These are phyloP conservation scores for Tiliqua scincoides DNA, from an alignment of 2,113 vertebrate genomes.

Conservation along the genomic window DNA sequence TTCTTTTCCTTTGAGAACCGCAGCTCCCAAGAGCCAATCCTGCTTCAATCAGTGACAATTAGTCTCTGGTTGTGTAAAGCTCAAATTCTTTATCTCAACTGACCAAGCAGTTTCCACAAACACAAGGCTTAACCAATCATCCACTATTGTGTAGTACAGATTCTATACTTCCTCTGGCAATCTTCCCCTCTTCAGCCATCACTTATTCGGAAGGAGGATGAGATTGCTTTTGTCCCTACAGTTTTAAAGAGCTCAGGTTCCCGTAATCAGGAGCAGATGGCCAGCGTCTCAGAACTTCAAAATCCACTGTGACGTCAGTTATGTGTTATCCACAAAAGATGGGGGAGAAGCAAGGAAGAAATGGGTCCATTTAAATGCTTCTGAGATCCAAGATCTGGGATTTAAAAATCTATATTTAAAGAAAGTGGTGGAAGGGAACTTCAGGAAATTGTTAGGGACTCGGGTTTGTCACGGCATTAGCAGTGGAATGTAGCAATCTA, in stretches of 20 bases:
- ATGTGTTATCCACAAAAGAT: slow-evolving; percentile 9
- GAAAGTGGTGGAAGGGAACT: slow-evolving; percentile 6
- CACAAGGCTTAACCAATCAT: background rate
- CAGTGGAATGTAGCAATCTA: background rate
- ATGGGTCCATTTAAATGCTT: slow-evolving; percentile 30
- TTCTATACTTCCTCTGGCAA: background rate
- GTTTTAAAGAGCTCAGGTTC: slow-evolving; percentile 71
- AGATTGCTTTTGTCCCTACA: slow-evolving; percentile 12
- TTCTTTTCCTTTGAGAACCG: background rate
- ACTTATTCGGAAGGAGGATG: background rate
- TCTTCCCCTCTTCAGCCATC: background rate
- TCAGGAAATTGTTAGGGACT: background rate
- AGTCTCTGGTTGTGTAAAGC: background rate
- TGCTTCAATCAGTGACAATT: rapidly evolving
- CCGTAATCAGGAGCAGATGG: slow-evolving; percentile 74
- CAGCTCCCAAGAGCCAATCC: background rate
- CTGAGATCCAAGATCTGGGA: slow-evolving; percentile 32
- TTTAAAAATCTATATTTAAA: slow-evolving; percentile 57
- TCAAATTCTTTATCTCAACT: background rate
- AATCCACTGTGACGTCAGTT: slow-evolving; percentile 72
- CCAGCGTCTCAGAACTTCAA: slow-evolving; percentile 65
- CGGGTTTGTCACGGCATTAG: rapidly evolving
- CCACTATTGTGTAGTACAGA: background rate
- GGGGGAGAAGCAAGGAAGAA: background rate
- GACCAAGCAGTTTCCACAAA: slow-evolving; percentile 2